Conservation (phyloP, 2,888 invertebrate genomes). For the Idaea straminata region DNA sequence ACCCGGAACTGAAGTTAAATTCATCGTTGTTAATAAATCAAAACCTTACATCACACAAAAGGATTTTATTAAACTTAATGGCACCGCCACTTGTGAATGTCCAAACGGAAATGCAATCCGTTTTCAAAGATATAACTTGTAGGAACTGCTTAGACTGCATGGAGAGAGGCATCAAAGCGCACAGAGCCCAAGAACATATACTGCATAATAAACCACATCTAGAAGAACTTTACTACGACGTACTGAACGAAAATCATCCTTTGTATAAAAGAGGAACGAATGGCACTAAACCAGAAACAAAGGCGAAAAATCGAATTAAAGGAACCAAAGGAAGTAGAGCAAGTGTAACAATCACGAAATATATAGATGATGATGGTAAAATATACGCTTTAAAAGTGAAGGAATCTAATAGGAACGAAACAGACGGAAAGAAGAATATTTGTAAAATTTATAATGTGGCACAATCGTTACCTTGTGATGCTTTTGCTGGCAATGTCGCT, state of each 20-base stretch:
- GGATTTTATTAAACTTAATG: constrained; percentile 37
- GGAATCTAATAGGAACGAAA: constrained; percentile 34
- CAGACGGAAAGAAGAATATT: constrained; percentile 22
- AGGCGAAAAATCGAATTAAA: constrained; percentile 36
- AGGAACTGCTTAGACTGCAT: constrained; percentile 49
- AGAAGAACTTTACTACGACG: constrained; percentile 37
- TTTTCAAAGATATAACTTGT: constrained; percentile 45
- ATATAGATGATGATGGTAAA: constrained; percentile 41
- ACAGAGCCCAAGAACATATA: constrained; percentile 27
- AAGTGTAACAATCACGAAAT: constrained; percentile 52
- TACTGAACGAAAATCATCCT: constrained; percentile 19
- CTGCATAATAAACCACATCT: constrained; percentile 21
- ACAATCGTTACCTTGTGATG: constrained; percentile 50
- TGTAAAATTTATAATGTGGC: constrained; percentile 58
- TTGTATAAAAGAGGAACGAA: constrained; percentile 16
- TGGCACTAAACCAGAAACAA: constrained; percentile 28
- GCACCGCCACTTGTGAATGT: constrained; percentile 29
- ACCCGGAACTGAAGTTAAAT: neutral
- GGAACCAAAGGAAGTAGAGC: constrained; percentile 18
- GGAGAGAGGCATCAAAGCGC: constrained; percentile 46
- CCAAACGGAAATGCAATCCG: constrained; percentile 36
- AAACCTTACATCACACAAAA: constrained; percentile 27
- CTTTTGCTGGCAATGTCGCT: constrained; percentile 44
- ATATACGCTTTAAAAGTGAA: constrained; percentile 58
- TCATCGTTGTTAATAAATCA: neutral